Base-by-base conservation (phyloP, 1,140 invertebrate species). In the Sycophila sp. region DNA sequence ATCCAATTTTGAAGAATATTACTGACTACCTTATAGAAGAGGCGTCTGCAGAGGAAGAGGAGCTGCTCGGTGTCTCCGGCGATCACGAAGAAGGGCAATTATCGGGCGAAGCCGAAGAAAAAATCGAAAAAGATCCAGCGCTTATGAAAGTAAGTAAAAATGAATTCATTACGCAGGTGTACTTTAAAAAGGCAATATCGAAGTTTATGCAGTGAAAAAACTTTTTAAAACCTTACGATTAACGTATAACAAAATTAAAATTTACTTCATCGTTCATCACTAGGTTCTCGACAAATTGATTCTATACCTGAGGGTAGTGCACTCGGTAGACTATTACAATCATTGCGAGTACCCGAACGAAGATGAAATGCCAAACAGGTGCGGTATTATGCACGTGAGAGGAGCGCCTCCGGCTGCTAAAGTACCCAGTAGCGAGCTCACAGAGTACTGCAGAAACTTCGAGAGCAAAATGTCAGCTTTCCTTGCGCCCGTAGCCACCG, bases 301-400 rank as follows among this genome's bases (percentile, higher is more conserved):
- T 34, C 84, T 99, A 10, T 99, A 99, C 82, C 85, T 99, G 71
- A 90, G 98, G 36, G 91, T 99, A 49, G 98, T 99, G 0, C 97
- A 99, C 86, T 99, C 97, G 0, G 94, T 99, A 49, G 98, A 99
- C 85, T 99, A 98, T 81, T 99, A 99, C 83, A 98, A 98, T 86
- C 96, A 98, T 77, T 97, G 95, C 78, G 98, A 99, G 79, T 99
- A 99, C 88, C 96, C 97, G 0, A 98, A 98, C 81, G 98, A 99
- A 87, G 98, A 99, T 85, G 97, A 98, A 81, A 99, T 99, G 98
- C 98, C 98, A 0, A 99, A 99, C 83, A 89, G 97, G 30, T 98
- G 98, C 86, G 98, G 98, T 15, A 98, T 99, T 71, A 96, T 99
- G 88, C 98, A 99, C 83, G 96, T 96, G 0, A 89, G 98, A 56